Base-by-base conservation (phyloP, 2,113 vertebrate genomes). In the Caranx melampygus region DNA sequence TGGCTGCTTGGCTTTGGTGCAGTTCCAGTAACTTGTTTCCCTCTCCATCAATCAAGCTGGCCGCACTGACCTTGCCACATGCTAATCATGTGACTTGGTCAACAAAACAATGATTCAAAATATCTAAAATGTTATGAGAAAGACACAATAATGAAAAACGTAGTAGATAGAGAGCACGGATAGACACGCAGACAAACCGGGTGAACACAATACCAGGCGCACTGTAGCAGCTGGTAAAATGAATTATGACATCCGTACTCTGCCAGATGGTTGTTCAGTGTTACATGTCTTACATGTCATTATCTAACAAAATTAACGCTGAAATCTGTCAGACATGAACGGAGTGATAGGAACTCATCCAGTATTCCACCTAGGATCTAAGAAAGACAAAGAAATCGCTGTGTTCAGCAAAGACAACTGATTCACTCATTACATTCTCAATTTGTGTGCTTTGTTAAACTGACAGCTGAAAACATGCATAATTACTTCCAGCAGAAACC, bases 261-360 rank as follows among this genome's bases (percentile, higher is more conserved):
- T 13, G 63, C 73, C 86, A 90, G 88, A 75, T 83, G 84, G 84
- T 26, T 81, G 66, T 70, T 88, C 58, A 88, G 79, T 83, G 80
- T 83, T 82, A 79, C 79, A 88, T 82, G 84, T 72, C 79, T 83
- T 82, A 79, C 79, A 88, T 82, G 84, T 72, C 79, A 75, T 67
- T 82, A 62, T 69, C 11, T 33, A 62, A 62, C 76, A 54, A 70
- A 83, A 83, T 72, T 33, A 82, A 77, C 74, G 42, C 72, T 65
- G 64, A 63, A 66, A 60, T 84, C 13, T 40, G 52, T 84, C 72
- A 73, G 81, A 76, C 55, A 0, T 57, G 34, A 62, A 68, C 59
- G 55, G 63, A 69, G 52, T 4, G 5, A 45, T 20, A 62, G 35
- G 40, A 77, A 33, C 57, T 63, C 15, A 40, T 11, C 57, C 40